Base-by-base conservation (phyloP, 2,888 invertebrate genomes). In the Spisula subtruncata region DNA sequence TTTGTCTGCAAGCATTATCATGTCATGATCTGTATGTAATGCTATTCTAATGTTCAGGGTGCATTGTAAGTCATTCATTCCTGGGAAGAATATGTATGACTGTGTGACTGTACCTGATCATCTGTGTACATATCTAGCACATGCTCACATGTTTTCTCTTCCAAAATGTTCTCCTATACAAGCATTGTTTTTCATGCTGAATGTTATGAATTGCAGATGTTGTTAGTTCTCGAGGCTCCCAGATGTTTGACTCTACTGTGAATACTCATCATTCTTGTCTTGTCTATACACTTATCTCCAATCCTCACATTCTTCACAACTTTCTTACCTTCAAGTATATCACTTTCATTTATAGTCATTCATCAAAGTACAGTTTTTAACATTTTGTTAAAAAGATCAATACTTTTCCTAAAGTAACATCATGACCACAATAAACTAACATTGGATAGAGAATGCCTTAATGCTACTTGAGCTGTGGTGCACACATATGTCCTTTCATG, bases 131-230 rank as follows among this genome's bases (percentile, higher is more conserved):
- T 75, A 75, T 35, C 75, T 35, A 12, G 16, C 16, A 32, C 16
- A 75, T 75, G 25, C 32, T 75, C 32, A 41, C 41, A 16, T 32
- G 75, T 32, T 8, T 75, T 32, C 25, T 75, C 10, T 75, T 75
- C 14, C 10, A 60, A 4, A 51, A 51, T 51, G 16, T 51, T 14
- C 51, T 60, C 0, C 1, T 60, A 41, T 8, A 41, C 41, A 75
- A 75, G 32, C 75, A 75, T 75, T 75, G 75, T 75, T 75, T 71
- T 75, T 32, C 18, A 16, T 10, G n/a, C n/a, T n/a, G 1, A 29
- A 1, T 10, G 6, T 66, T 29, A 66, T 71, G 71, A 71, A 71
- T 71, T 75, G 75, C 75, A 75, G 75, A 75, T 75, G 75, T 75
- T 75, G 32, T 75, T 75, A 12, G 32, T 32, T 75, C 14, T 32